Evolutionary conservation across 23 tunicate genomes (phyloP), one percentile per base, ranked within the genome.

Genomic region (Trididemnum nubilum): DNA sequence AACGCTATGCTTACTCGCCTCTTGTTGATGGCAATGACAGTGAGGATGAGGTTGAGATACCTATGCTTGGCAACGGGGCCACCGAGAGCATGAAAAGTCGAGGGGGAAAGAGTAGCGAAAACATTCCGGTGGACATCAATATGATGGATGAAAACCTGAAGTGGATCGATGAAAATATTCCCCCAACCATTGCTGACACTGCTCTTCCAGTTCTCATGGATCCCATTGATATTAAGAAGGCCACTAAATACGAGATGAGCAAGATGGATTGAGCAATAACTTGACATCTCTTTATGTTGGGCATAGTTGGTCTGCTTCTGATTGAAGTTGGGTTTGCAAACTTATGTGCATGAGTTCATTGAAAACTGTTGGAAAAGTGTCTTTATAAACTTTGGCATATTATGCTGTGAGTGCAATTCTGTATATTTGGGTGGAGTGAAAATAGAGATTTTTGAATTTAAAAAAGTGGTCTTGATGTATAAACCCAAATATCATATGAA

Each of bases 101-200:
- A 51, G 90, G 90, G 2, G 22, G 36, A 30, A 84, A 81, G 50
- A 73, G 44, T 29, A 7, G 5, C 7, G 66, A 33, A 26, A 26
- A 34, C 50, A 63, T 77, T 49, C 73, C 51, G 35, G 35, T 57
- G 21, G 85, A 82, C 33, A 76, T 65, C 22, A 64, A 76, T 49
- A 63, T 51, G 52, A 82, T 89, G 67, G 99, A 96, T 57, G 97
- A 87, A 35, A 87, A 84, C 58, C 70, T 96, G 50, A 87, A 96
- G 57, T 96, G 99, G 99, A 87, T 96, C 50, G 99, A 96, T 33
- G 99, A 96, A 57, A 96, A 96, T 54, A 96, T 96, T 36, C 99
- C 99, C 19, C 90, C 87, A 51, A 91, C 97, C 0, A 77, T 92
- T 25, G 97, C 97, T 5, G 97, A 92, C 50, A 76, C 79, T 1